These are phyloP conservation scores for Leptogaster cylindrica DNA, from an alignment of 2,888 invertebrate species.

Conservation along the genomic window DNA sequence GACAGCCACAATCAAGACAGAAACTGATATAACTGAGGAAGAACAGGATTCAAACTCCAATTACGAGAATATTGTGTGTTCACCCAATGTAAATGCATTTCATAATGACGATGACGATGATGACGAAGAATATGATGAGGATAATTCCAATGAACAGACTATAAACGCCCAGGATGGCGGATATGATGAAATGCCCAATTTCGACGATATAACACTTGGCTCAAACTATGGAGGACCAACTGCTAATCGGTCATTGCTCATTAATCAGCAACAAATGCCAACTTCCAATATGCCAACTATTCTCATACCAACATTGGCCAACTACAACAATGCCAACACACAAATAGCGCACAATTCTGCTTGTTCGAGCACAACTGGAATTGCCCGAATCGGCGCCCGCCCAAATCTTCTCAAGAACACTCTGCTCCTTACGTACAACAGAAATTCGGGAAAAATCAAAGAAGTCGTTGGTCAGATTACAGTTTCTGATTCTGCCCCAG, in stretches of 20 bases:
- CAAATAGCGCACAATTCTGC: background rate
- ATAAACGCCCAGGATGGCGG: background rate
- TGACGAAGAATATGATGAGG: slow-evolving; percentile 17
- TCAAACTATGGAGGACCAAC: background rate
- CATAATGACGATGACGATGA: slow-evolving; percentile 41
- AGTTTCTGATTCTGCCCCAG: background rate
- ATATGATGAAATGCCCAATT: background rate
- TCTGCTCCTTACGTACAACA: background rate
- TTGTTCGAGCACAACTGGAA: no score
- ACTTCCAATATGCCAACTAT: background rate
- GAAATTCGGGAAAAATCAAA: background rate
- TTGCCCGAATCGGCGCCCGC: background rate
- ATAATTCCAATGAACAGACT: slow-evolving; percentile 20
- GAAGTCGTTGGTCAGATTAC: slow-evolving; percentile 10
- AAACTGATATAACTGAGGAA: slow-evolving; percentile 9
- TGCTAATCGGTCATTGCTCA: no score
- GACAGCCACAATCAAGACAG: background rate
- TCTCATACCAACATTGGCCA: background rate
- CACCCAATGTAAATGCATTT: slow-evolving; percentile 45
- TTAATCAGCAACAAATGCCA: background rate
- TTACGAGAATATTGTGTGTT: slow-evolving; percentile 49
- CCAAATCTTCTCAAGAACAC: slow-evolving; percentile 5
- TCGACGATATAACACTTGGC: slow-evolving; percentile 1
- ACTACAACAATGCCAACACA: background rate
- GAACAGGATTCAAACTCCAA: slow-evolving; percentile 35